A percentile compares a stretch with the other conserved stretches of the same genome.
These are phyloP conservation scores for Telmatherina bonti DNA, from an alignment of 2,797 vertebrate genomes.

Conservation along the genomic window DNA sequence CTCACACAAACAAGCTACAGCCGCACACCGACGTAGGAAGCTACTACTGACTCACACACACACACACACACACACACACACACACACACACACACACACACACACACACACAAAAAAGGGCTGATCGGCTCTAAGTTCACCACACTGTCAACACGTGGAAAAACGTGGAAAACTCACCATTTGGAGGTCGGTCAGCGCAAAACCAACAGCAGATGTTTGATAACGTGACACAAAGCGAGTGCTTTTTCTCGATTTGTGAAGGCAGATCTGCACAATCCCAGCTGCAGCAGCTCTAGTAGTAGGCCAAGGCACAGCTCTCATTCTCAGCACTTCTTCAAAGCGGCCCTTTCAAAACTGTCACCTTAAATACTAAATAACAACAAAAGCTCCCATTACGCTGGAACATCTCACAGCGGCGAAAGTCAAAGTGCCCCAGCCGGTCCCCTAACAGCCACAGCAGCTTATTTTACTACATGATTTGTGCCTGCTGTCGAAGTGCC, in stretches of 20 bases:
- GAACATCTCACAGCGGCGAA: slow-evolving; percentile 38
- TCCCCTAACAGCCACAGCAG: slow-evolving; percentile 64
- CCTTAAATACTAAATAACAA: slow-evolving; percentile 62
- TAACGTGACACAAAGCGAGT: slow-evolving; percentile 75
- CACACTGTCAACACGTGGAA: slow-evolving; percentile 62
- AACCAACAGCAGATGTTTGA: slow-evolving; percentile 73
- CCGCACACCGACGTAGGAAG: slow-evolving; percentile 74
- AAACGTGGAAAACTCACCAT: slow-evolving; percentile 83
- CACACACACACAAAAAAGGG: slow-evolving; percentile 3
- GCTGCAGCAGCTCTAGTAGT: slow-evolving; percentile 79
- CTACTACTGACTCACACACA: slow-evolving; percentile 60
- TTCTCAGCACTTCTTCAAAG: slow-evolving; percentile 82
- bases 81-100: slow-evolving; percentile 33
- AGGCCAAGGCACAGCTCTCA: slow-evolving; percentile 86
- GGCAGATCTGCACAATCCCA: slow-evolving; percentile 84
- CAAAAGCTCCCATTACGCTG: slow-evolving; percentile 65
- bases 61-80: not conserved
- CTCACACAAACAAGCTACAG: slow-evolving; percentile 76
- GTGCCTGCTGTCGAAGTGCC: slow-evolving; percentile 84
- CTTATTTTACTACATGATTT: slow-evolving; percentile 82
- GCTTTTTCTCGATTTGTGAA: slow-evolving; percentile 81
- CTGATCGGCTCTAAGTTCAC: slow-evolving; percentile 64
- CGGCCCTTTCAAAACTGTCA: slow-evolving; percentile 78
- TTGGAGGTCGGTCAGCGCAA: slow-evolving; percentile 81
- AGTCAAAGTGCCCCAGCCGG: slow-evolving; percentile 65